Evolutionary conservation across 2,888 invertebrate genomes (phyloP), one percentile per base, ranked within the genome.

Genomic region (Polietes domitor): DNA sequence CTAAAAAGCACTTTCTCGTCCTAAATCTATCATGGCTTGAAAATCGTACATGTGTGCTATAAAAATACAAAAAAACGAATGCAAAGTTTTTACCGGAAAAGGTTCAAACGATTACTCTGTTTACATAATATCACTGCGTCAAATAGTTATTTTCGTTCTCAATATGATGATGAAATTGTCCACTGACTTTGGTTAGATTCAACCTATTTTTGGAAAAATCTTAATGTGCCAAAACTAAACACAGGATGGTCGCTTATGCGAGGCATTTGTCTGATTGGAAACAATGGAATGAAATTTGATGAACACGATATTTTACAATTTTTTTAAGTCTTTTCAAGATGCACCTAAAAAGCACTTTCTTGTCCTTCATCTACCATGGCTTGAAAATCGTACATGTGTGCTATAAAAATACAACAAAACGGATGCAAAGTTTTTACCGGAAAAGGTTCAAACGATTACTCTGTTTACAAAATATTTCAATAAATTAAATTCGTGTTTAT

Each of bases 261-360:
- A 91, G 91, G 91, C 91, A 91, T 91, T 91, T 91, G 91, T 89
- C 91, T 91, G 91, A 91, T 77, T 68, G 68, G 12, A 12, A 2
- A 12, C 4, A 32, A 32, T 32, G 32, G 9, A 4, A 6, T 6
- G 32, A 32, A 32, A 32, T 32, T 32, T 32, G 9, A 32, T 6
- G 32, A n/a, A n/a, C n/a, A n/a, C n/a, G n/a, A n/a, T n/a, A n/a
- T n/a, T n/a, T n/a, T 32, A 7, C 32, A 32, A 32, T 55, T 58
- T 26, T 15, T 43, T 4, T 19, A 41, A 43, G n/a, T 43, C 12
- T 28, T 47, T 19, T 21, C 24, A 2, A 10, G 43, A 7, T 53
- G 82, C 85, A 65, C 65, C 74, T 77, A 61, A 80, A 85, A 85
- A 83, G 78, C 82, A 80, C 55, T 85, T 85, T 83, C 82, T 82